A percentile compares a stretch with the other conserved stretches of the same genome.
These are phyloP conservation scores for Doris montereyensis DNA, from an alignment of 2,888 invertebrate genomes.

Conservation along the genomic window DNA sequence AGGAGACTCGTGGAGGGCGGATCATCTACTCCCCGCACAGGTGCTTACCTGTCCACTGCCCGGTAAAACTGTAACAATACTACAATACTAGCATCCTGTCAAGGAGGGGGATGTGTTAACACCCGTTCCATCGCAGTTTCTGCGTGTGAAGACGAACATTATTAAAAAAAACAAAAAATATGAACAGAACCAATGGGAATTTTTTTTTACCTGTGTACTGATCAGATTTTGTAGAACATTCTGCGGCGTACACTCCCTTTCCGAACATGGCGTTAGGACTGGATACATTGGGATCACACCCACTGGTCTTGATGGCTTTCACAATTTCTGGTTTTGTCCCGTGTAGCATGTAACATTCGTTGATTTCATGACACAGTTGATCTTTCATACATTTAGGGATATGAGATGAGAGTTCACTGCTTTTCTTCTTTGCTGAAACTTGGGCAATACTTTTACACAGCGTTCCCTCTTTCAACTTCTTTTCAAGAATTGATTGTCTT, in stretches of 20 bases:
- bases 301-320: conserved; percentile 49
- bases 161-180: too few species aligned
- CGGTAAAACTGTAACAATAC: too few species aligned
- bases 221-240: conserved; percentile 60
- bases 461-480: conserved; percentile 31
- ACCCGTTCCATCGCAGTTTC: too few species aligned
- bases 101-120: too few species aligned
- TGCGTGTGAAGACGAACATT: too few species aligned
- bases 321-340: conserved; percentile 52
- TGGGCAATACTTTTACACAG: conserved; percentile 39
- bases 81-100: too few species aligned
- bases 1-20: too few species aligned
- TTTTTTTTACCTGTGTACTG: conserved; percentile 58
- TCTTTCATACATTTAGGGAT: conserved; percentile 22
- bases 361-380: conserved; percentile 49
- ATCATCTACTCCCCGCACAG: too few species aligned
- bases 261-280: conserved; percentile 54
- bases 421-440: conserved; percentile 27
- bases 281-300: conserved; percentile 51
- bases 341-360: conserved; percentile 59
- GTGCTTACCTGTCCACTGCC: too few species aligned
- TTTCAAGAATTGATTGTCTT: conserved; percentile 45
- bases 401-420: too few species aligned
- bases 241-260: conserved; percentile 56
- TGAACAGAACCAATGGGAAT: too few species aligned